Evolutionary conservation across 2,113 vertebrate genomes (phyloP).

Genomic region (Macrotis lagotis): DNA sequence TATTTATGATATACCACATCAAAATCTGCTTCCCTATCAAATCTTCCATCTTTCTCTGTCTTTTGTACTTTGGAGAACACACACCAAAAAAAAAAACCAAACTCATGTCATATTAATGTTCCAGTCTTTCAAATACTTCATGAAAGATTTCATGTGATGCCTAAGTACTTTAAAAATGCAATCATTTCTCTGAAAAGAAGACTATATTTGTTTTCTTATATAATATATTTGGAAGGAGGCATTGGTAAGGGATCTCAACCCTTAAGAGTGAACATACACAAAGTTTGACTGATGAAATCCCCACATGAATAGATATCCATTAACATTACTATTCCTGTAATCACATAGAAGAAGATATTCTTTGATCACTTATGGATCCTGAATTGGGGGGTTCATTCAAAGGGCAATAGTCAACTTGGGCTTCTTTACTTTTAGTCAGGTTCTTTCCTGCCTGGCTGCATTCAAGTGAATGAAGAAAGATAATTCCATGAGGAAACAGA

Average conservation of each 20-base stretch:
- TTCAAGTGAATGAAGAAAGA: not conserved
- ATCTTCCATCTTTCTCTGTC: not conserved
- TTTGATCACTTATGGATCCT: not conserved
- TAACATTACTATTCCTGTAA: not conserved
- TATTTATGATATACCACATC: not conserved
- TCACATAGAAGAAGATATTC: not conserved
- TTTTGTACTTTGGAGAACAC: not conserved
- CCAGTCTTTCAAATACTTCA: not conserved
- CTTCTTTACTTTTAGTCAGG: not conserved
- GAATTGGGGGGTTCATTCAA: not conserved
- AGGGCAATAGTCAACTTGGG: not conserved
- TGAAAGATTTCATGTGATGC: not conserved
- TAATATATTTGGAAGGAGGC: not conserved
- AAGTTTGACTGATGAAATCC: not conserved
- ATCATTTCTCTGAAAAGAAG: not conserved
- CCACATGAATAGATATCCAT: not conserved
- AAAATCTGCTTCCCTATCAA: not conserved
- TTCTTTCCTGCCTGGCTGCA: not conserved
- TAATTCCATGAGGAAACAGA: not conserved
- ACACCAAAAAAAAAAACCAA: not conserved
- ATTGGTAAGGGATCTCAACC: not conserved
- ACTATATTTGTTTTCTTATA: not conserved
- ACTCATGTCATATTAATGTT: not conserved
- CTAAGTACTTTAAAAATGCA: not conserved
- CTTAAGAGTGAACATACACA: not conserved